A percentile compares a stretch with the other conserved stretches of the same genome.
phyloP scores from a whole-genome alignment of 1,140 invertebrate species.

The Drosophila hydei region DNA sequence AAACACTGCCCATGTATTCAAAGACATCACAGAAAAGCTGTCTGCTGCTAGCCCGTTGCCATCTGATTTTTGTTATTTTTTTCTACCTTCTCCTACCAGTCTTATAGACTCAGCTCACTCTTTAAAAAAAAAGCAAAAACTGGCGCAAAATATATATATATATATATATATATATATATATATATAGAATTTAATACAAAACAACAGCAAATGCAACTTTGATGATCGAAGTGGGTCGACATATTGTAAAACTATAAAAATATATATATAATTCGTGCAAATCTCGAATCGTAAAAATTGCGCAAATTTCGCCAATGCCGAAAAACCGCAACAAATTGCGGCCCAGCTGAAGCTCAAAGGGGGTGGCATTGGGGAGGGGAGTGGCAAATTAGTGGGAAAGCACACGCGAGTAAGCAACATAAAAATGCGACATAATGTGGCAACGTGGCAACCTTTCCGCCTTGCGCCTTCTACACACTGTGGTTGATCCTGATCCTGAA shows the following conservation, averaged over 20 bases:
- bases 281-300: conserved; percentile 76
- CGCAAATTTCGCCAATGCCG: conserved; percentile 57
- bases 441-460: conserved; percentile 27
- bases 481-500: background rate
- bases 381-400: conserved; percentile 60
- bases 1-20: too few species aligned
- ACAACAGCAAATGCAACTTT: conserved; percentile 60
- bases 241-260: conserved; percentile 82
- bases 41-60: background rate
- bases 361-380: background rate
- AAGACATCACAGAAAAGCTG: too few species aligned
- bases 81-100: background rate
- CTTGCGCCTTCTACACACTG: background rate
- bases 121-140: conserved; percentile 2
- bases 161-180: conserved; percentile 22
- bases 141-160: conserved; percentile 28
- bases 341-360: conserved; percentile 5
- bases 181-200: conserved; percentile 39
- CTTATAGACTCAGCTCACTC: background rate
- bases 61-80: background rate
- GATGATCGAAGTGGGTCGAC: conserved; percentile 57
- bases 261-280: conserved; percentile 74
- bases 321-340: conserved; percentile 76
- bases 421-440: conserved; percentile 69
- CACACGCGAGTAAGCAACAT: conserved; percentile 47